Base-by-base conservation (phyloP, 2,113 vertebrate species). In the Gymnogyps californianus region DNA sequence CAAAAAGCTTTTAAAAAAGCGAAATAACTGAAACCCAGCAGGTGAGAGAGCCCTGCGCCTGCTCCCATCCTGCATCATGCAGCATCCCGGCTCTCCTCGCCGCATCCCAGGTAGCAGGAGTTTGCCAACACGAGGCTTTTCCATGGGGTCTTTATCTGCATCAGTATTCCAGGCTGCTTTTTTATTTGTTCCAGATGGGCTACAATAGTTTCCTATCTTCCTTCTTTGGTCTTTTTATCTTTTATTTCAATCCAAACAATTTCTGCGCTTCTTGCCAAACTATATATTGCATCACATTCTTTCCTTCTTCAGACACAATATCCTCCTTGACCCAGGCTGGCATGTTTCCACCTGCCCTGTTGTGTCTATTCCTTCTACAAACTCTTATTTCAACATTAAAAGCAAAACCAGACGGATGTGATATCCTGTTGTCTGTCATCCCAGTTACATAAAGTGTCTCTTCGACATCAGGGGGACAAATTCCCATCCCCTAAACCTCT, bases 121-220 rank as follows among this genome's bases (percentile, higher is more conserved):
- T 84, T 24, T 72, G 69, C 59, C 75, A 76, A 24, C 52, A 9
- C 3, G 29, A 81, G 75, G 38, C 59, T 84, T 91, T 87, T 83
- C 87, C 87, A 29, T 38, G 58, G 80, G 58, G 52, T 91, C 81
- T 52, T 97, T 89, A 96, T 97, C 95, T 64, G 29, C 91, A 83
- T 70, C 93, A 94, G 7, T 92, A 87, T 93, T 96, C 83, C 64
- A 58, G 88, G 69, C 84, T 96, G 86, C 49, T 84, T 29, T 42
- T 96, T 95, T 90, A 97, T 98, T 95, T 95, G 81, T 95, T 97
- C 97, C 98, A 98, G 97, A 98, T 97, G 97, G 94, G 78, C 95
- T 75, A 31, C 92, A 95, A 91, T 49, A 61, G 77, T 97, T 96
- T 96, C 96, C 97, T 93, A 96, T 83, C 93, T 96, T 90, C 94